Evolutionary conservation across 2,113 vertebrate species (phyloP).

Genomic region (Dicrurus megarhynchus): DNA sequence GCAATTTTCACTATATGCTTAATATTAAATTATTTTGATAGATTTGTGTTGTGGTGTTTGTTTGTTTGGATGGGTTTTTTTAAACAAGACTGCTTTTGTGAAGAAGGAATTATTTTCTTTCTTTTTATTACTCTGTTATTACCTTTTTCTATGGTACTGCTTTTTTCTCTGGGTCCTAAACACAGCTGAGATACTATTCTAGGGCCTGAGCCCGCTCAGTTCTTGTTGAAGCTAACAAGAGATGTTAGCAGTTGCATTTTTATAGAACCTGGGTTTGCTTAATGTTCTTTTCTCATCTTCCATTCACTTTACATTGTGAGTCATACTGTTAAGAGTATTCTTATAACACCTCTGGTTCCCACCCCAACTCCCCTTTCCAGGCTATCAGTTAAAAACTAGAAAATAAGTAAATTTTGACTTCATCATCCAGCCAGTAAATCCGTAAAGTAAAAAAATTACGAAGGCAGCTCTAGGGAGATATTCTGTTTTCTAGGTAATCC

Average conservation of each 20-base stretch:
- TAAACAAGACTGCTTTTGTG: not conserved
- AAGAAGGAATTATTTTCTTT: not conserved
- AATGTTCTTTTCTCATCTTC: not conserved
- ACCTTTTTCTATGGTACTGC: not conserved
- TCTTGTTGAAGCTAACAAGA: not conserved
- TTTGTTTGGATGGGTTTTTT: not conserved
- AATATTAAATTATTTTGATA: not conserved
- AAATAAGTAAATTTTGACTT: slow-evolving; percentile 2
- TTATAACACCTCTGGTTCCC: not conserved
- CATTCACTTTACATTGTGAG: not conserved
- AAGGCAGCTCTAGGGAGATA: not conserved
- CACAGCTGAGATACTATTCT: not conserved
- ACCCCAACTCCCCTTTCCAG: not conserved
- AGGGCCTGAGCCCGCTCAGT: not conserved
- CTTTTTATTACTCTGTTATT: not conserved
- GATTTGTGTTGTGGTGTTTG: not conserved
- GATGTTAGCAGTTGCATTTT: not conserved
- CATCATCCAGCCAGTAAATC: not conserved
- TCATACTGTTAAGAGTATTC: not conserved
- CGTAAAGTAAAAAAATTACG: not conserved
- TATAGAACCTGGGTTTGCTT: not conserved
- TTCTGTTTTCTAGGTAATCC: slow-evolving; percentile 13
- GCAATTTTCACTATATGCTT: not conserved
- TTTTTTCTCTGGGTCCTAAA: not conserved
- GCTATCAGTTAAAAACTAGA: not conserved